phyloP scores from a whole-genome alignment of 2,113 vertebrate species.

The Callospermophilus lateralis region DNA sequence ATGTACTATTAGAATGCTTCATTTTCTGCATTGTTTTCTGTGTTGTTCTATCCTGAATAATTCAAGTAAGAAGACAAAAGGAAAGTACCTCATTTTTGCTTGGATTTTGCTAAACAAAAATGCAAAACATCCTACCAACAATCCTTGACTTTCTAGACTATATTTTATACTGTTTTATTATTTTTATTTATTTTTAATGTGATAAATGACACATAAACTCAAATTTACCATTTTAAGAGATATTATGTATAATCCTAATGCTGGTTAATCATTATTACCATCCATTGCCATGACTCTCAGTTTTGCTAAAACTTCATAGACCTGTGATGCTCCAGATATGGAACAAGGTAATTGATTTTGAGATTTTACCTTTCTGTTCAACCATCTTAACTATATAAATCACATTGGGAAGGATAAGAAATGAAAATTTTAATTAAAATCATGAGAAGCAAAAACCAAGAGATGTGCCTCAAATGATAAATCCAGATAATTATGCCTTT shows the following conservation, averaged over 20 bases:
- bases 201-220: not conserved
- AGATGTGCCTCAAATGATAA: slow-evolving; percentile 13
- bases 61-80: not conserved
- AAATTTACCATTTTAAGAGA: not conserved
- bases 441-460: not conserved
- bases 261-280: not conserved
- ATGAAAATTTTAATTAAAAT: slow-evolving; percentile 16
- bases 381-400: not conserved
- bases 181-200: not conserved
- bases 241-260: not conserved
- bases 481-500: slow-evolving; percentile 36
- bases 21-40: not conserved
- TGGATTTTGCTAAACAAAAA: not conserved
- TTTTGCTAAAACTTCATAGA: too few species aligned
- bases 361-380: not conserved
- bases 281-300: too few species aligned
- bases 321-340: not conserved
- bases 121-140: not conserved
- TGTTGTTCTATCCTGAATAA: slow-evolving; percentile 1
- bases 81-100: not conserved
- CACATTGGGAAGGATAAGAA: not conserved
- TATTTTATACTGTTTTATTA: not conserved
- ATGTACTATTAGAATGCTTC: not conserved
- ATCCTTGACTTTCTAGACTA: not conserved
- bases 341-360: not conserved